Conservation (phyloP, 35 echinoderm and acorn worm genomes). For the Heliocidaris erythrogramma region DNA sequence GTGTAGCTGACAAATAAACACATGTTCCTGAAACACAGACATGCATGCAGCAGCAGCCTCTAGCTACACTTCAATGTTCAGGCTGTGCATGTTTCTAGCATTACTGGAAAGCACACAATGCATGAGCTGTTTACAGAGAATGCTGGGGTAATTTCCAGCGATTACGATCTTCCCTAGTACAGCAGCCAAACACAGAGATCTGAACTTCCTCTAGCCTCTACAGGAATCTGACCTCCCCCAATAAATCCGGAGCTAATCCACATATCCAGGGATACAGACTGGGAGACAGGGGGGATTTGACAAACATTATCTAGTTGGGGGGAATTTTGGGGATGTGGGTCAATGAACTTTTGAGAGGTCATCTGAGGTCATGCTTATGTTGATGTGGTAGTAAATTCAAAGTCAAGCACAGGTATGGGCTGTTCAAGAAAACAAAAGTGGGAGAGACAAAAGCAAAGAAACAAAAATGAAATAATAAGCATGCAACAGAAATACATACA, state of each 20-base stretch:
- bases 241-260: background rate
- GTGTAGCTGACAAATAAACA: background rate
- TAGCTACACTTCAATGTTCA: background rate
- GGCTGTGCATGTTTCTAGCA: background rate
- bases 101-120: background rate
- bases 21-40: background rate
- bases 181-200: background rate
- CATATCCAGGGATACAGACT: background rate
- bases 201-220: background rate
- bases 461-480: background rate
- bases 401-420: background rate
- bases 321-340: background rate
- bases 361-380: background rate
- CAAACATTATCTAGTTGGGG: background rate
- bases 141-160: background rate
- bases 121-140: background rate
- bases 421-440: background rate
- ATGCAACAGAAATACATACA: background rate
- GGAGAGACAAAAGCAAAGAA: background rate
- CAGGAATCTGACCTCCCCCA: background rate
- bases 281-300: background rate
- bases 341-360: background rate
- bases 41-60: conserved; percentile 4
- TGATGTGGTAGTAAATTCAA: background rate
- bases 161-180: background rate